These are phyloP conservation scores for Opisthocomus hoazin DNA, from an alignment of 2,113 vertebrate species.

Conservation along the genomic window DNA sequence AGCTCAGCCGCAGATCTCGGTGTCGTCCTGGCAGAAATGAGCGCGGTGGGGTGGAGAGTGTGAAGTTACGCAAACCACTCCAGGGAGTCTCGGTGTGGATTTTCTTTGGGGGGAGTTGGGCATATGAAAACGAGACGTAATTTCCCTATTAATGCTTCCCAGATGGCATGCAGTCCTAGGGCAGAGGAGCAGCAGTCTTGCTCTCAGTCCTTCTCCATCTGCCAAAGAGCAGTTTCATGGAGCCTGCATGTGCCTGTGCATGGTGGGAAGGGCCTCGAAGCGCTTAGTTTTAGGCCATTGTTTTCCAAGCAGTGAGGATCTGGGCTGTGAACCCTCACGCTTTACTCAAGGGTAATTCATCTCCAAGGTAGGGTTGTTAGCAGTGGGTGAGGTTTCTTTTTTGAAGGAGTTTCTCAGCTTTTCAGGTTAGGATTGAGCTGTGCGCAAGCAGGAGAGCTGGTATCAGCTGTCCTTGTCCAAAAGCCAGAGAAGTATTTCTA, in stretches of 20 bases:
- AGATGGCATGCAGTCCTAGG: fast-evolving
- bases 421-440: not conserved
- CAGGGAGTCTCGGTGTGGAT: not conserved
- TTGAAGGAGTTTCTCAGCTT: not conserved
- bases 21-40: not conserved
- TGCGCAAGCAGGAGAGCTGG: not conserved
- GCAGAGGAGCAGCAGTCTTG: not conserved
- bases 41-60: not conserved
- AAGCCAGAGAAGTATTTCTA: not conserved
- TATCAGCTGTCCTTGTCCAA: not conserved
- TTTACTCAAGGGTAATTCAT: not conserved
- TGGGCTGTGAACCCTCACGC: not conserved
- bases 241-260: fast-evolving
- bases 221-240: not conserved
- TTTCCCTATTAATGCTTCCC: not conserved
- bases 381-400: not conserved
- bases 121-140: not conserved
- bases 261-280: not conserved
- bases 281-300: not conserved
- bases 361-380: not conserved
- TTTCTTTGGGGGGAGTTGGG: not conserved
- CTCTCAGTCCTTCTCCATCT: not conserved
- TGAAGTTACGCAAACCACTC: not conserved
- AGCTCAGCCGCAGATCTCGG: not conserved
- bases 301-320: not conserved